Base-by-base conservation (phyloP, 92 coral and sea anemone genomes). In the Umimayanthus chanpuru region DNA sequence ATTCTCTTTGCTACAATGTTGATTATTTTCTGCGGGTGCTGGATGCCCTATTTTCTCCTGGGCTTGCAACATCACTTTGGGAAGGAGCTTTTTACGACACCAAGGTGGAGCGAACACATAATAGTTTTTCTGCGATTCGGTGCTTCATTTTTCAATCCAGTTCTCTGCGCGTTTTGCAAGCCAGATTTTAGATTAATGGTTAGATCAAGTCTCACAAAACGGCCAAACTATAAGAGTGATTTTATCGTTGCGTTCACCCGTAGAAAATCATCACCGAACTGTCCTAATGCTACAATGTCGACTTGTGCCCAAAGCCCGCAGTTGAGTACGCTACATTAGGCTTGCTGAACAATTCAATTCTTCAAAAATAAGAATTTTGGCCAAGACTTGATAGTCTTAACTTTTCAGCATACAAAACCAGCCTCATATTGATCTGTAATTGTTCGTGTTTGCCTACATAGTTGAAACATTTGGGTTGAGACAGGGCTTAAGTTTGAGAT, bases 11-110 rank as follows among this genome's bases (percentile, higher is more conserved):
- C 81, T 3, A 44, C 78, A 0, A 91, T 88, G 93, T 76, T 84
- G 81, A 67, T 88, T 15, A 72, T 91, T 36, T 91, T 91, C 82
- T 39, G 74, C 8, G 85, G 91, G 5, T 91, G 93, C 20, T 91
- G 93, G 93, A 77, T 91, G 79, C 89, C 93, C 4, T 88, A 81
- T 84, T 91, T 91, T 61, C 82, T 91, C 49, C 85, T 88, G 16
- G 81, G 85, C 32, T 86, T 91, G 50, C 91, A 91, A 73, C 85
- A 79, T 78, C 93, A 91, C 84, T 55, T 91, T 9, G 56, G 88
- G 1, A 81, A 77, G 25, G 67, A 21, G 41, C 81, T 91, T 79
- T 79, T 88, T 61, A 77, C 40, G 81, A 74, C 23, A 81, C 88
- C 49, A 15, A 15, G 1, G 50, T 80, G 85, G 85, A 80, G 85